Evolutionary conservation across 2,888 invertebrate species (phyloP), one percentile per base, ranked within the genome.

Genomic region (Heliconius aoede): DNA sequence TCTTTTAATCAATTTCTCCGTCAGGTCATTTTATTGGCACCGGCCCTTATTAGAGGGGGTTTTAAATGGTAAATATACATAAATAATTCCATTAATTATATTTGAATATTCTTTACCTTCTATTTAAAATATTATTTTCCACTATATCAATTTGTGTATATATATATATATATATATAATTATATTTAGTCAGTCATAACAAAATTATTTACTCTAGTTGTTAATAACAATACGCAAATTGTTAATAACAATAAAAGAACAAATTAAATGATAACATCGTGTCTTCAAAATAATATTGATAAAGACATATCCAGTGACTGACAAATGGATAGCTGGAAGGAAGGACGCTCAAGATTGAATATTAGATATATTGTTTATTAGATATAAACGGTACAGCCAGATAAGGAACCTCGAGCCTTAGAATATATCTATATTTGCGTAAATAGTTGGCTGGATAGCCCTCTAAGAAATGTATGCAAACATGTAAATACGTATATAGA

Each of bases 261-360:
- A 51, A 58, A 58, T 58, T 26, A 58, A 58, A 58, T 58, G 24
- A 24, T 8, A n/a, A 21, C 51, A 51, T 51, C 51, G 21, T 7
- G 21, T 51, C 60, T n/a, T 32, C n/a, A 32, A 64, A 24, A 64
- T 13, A 64, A 64, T 36, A 64, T n/a, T 11, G 32, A 64, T n/a
- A 32, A 32, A 11, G n/a, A 64, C 15, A n/a, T 13, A n/a, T 32
- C 32, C 64, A 64, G 32, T 32, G 13, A 32, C 36, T 24, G 36
- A 64, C 15, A 64, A 36, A 64, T 36, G 64, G 64, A 36, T 36
- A 32, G 64, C 64, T 64, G 64, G 64, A 64, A 64, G 64, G 32
- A 32, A 64, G 30, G 36, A 13, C 32, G 64, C 7, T 36, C 11
- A 13, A 64, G 64, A 64, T 64, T 64, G n/a, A 64, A 13, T 64